A percentile compares a stretch with the other conserved stretches of the same genome.
Evolutionary conservation across 2,888 invertebrate genomes (phyloP).

Genomic region (Pharmacophagus antenor): DNA sequence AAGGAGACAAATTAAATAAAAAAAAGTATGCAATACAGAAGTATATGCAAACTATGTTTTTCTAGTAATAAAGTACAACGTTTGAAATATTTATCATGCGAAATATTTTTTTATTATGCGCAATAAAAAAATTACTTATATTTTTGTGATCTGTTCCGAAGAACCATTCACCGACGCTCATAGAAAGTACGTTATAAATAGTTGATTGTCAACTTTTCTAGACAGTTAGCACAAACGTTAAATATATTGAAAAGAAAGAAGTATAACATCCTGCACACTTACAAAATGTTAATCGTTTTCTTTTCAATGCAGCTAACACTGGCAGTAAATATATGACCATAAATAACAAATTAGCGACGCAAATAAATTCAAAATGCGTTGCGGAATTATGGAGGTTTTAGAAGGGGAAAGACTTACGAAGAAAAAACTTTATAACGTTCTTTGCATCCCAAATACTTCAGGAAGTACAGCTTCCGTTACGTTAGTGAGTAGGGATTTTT

Average conservation of each 20-base stretch:
- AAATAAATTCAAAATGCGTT: background rate
- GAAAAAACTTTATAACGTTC: conserved; percentile 12
- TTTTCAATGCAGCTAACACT: background rate
- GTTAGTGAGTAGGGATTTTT: conserved; percentile 42
- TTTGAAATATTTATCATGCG: too few species aligned
- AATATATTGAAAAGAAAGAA: conserved; percentile 9
- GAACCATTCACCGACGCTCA: conserved; percentile 5
- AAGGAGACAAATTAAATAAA: too few species aligned
- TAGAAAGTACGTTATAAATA: conserved; percentile 18
- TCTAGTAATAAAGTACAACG: too few species aligned
- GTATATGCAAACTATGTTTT: too few species aligned
- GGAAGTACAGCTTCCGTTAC: conserved; percentile 53
- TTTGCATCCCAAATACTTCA: conserved; percentile 30
- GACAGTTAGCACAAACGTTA: background rate
- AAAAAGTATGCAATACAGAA: too few species aligned
- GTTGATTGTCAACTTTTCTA: conserved; percentile 17
- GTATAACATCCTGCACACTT: background rate
- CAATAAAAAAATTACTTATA: background rate
- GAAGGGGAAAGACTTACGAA: conserved; percentile 5
- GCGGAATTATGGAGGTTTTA: conserved; percentile 12
- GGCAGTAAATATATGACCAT: background rate
- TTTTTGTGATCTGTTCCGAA: background rate
- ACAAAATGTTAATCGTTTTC: background rate
- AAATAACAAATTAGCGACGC: background rate
- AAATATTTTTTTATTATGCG: background rate